phyloP scores from a whole-genome alignment of 2,888 invertebrate genomes.

The Lycocerus yunnanus region DNA sequence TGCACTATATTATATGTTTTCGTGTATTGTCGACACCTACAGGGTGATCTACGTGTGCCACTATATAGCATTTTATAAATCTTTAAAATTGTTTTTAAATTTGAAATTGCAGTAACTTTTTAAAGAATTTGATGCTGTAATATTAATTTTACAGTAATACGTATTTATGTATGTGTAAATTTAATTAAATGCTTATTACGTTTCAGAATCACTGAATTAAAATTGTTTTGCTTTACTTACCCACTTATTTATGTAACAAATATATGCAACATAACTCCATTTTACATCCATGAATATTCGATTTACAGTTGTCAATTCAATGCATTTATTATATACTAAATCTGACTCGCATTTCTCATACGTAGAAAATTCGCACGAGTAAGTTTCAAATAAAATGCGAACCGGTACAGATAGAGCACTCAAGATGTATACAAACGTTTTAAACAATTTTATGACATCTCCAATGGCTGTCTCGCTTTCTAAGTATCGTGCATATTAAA shows the following conservation, averaged over 20 bases:
- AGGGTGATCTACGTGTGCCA: background rate
- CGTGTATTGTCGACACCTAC: background rate
- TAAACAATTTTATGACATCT: background rate
- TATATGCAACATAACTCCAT: slow-evolving; percentile 11
- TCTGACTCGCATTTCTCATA: slow-evolving; percentile 15
- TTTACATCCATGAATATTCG: slow-evolving; percentile 16
- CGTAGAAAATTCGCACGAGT: slow-evolving; percentile 16
- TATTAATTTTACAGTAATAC: background rate
- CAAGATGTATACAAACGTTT: slow-evolving; percentile 1
- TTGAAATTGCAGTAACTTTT: background rate
- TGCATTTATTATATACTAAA: slow-evolving; percentile 25
- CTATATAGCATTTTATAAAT: background rate
- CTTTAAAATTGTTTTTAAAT: background rate
- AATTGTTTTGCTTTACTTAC: background rate
- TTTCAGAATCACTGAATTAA: background rate
- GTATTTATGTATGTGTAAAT: too few relatives aligned
- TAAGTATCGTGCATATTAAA: background rate
- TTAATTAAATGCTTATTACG: too few relatives aligned
- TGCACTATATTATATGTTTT: background rate
- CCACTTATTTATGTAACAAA: slow-evolving; percentile 9
- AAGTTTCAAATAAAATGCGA: slow-evolving; percentile 22
- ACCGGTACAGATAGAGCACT: slow-evolving; percentile 10
- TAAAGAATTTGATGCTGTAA: background rate
- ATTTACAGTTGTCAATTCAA: slow-evolving; percentile 23
- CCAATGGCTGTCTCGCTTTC: background rate